Evolutionary conservation across 2,113 vertebrate species (phyloP).

Genomic region (Electrona antarctica): DNA sequence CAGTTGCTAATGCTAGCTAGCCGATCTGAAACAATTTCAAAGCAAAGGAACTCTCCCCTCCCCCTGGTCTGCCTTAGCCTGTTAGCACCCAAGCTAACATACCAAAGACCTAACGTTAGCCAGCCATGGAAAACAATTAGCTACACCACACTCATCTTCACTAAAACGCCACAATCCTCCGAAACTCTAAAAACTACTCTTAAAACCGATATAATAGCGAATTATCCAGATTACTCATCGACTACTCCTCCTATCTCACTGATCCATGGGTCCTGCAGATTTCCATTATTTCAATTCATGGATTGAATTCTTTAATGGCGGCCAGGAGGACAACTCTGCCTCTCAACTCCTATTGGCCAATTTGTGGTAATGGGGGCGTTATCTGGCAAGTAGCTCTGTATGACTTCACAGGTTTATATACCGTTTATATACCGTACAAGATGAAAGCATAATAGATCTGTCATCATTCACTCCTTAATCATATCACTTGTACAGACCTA

Average conservation of each 20-base stretch:
- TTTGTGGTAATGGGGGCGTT: constrained; percentile 72
- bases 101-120: constrained; percentile 69
- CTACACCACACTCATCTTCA: constrained; percentile 56
- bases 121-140: constrained; percentile 74
- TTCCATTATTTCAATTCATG: constrained; percentile 93
- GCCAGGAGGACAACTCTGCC: constrained; percentile 91
- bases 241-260: constrained; percentile 54
- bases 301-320: constrained; percentile 98
- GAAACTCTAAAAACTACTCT: constrained; percentile 49
- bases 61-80: constrained; percentile 73
- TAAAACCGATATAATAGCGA: constrained; percentile 48
- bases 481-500: constrained; percentile 34
- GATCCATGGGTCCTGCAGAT: constrained; percentile 77
- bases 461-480: constrained; percentile 63
- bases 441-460: constrained; percentile 54
- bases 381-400: constrained; percentile 71
- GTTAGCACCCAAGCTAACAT: constrained; percentile 73
- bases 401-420: constrained; percentile 74
- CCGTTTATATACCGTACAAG: constrained; percentile 36
- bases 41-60: constrained; percentile 78
- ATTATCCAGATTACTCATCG: constrained; percentile 58
- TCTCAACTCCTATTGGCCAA: constrained; percentile 83
- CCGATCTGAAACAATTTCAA: constrained; percentile 75
- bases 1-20: constrained; percentile 67
- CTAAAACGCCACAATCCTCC: constrained; percentile 47